Conservation (phyloP, 2,113 vertebrate genomes). For the Carettochelys insculpta region DNA sequence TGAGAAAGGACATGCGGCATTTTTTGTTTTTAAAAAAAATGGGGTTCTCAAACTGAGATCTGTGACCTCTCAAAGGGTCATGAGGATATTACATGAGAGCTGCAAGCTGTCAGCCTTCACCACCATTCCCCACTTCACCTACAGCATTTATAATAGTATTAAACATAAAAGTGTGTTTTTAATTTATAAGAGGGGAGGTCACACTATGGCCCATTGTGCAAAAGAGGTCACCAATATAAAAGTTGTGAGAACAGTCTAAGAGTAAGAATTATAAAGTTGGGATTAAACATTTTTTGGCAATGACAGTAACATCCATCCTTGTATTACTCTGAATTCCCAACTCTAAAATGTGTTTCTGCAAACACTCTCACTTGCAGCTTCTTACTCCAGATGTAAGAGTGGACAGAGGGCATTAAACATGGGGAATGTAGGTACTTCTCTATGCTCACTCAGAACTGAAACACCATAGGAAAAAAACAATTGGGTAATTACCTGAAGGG, state of each 20-base stretch:
- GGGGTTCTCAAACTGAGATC: no score
- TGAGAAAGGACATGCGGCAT: neutral
- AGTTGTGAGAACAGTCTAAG: neutral
- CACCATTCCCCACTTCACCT: no score
- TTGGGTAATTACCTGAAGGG: conserved; percentile 73
- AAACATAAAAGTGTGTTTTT: no score
- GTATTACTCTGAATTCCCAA: neutral
- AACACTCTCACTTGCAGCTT: neutral
- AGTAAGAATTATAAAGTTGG: neutral
- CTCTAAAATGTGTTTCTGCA: neutral
- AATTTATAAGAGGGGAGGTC: no score
- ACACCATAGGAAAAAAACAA: neutral
- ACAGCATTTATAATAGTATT: no score
- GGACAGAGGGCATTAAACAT: neutral
- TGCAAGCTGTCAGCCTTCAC: no score
- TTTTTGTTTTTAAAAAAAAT: neutral
- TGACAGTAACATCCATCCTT: neutral
- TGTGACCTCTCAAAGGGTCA: no score
- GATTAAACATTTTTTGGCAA: neutral
- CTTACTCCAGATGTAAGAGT: neutral
- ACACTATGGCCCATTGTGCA: no score
- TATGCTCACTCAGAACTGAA: neutral
- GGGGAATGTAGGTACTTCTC: neutral
- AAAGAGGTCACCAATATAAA: no score
- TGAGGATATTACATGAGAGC: no score